Percentiles rank a stretch among this genome's conserved stretches.
Evolutionary conservation across 2,113 vertebrate genomes (phyloP).

Genomic region (Atractosteus spatula): DNA sequence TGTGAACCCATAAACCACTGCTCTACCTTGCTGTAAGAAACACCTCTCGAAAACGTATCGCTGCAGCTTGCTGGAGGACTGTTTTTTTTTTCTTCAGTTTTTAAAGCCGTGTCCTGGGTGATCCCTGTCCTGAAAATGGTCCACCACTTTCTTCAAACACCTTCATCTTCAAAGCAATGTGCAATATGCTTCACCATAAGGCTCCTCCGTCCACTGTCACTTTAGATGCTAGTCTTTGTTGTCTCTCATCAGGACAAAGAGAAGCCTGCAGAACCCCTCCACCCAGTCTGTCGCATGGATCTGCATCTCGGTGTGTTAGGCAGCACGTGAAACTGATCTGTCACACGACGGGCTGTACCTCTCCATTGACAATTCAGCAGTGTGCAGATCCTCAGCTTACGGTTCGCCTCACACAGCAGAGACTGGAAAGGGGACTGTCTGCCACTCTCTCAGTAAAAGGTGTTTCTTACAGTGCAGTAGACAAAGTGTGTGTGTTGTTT

Average conservation of each 20-base stretch:
- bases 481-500: slow-evolving; percentile 61
- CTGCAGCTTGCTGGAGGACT: slow-evolving; percentile 31
- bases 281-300: no score
- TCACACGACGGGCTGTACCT: no score
- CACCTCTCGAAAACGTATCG: slow-evolving; percentile 37
- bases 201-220: slow-evolving; percentile 56
- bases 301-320: no score
- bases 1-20: slow-evolving; percentile 43
- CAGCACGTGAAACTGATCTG: no score
- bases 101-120: slow-evolving; percentile 12
- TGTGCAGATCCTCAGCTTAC: slow-evolving; percentile 46
- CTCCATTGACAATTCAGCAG: no score
- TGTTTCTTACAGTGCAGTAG: slow-evolving; percentile 73
- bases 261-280: no score
- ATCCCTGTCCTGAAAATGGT: slow-evolving; percentile 35
- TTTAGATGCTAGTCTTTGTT: slow-evolving; percentile 38
- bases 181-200: slow-evolving; percentile 60
- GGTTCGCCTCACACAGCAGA: slow-evolving; percentile 56
- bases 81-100: slow-evolving; percentile 38
- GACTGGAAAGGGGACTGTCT: slow-evolving; percentile 47
- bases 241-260: not conserved
- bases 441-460: slow-evolving; percentile 73
- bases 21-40: slow-evolving; percentile 51
- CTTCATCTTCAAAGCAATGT: slow-evolving; percentile 52
- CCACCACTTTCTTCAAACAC: slow-evolving; percentile 34